phyloP scores from a whole-genome alignment of 2,797 vertebrate genomes.

The Xenentodon cancila region DNA sequence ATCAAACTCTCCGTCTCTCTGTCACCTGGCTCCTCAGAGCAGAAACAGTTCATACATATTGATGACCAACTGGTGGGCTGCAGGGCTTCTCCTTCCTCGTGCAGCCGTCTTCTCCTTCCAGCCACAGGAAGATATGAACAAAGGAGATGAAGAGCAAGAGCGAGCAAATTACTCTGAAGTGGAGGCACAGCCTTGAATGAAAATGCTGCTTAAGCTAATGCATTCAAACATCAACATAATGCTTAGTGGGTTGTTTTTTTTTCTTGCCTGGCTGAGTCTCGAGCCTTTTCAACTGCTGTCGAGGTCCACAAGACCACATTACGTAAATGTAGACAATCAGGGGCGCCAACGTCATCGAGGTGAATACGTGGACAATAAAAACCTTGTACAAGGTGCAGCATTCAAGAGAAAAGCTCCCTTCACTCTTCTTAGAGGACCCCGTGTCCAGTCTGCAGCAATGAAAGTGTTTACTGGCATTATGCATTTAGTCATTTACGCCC shows the following conservation, averaged over 20 bases:
- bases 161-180: not conserved
- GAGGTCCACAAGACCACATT: constrained; percentile 1
- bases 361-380: constrained; percentile 4
- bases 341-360: not conserved
- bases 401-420: constrained; percentile 22
- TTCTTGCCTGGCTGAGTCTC: not conserved
- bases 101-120: constrained; percentile 25
- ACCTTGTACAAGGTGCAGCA: constrained; percentile 7
- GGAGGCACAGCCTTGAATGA: constrained; percentile 16
- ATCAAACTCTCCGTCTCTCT: constrained; percentile 4
- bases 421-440: not conserved
- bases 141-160: constrained; percentile 22
- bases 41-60: constrained; percentile 64
- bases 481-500: constrained; percentile 18
- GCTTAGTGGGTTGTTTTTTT: not conserved
- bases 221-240: constrained; percentile 12
- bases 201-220: constrained; percentile 25
- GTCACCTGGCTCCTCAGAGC: constrained; percentile 44
- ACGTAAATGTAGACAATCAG: constrained; percentile 38
- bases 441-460: constrained; percentile 21
- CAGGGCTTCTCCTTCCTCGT: constrained; percentile 39
- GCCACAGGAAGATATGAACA: constrained; percentile 30
- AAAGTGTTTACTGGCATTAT: constrained; percentile 35
- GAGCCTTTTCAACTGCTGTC: constrained; percentile 4
- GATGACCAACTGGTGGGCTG: constrained; percentile 53